Evolutionary conservation across 2,797 vertebrate species (phyloP).

Genomic region (Cyprinella venusta): DNA sequence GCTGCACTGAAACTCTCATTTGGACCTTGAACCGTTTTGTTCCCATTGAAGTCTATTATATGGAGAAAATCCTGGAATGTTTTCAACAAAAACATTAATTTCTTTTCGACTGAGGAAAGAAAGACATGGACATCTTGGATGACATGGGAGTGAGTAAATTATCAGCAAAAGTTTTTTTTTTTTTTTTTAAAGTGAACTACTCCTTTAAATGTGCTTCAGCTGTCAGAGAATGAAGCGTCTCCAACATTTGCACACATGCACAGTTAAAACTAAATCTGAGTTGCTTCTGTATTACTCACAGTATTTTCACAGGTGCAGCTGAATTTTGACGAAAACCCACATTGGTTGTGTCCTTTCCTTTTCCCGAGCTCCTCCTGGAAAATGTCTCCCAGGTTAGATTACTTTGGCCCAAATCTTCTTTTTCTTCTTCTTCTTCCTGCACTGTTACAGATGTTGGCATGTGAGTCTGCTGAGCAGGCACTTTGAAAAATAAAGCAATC

Average conservation of each 20-base stretch:
- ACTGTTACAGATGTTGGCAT: constrained; percentile 21
- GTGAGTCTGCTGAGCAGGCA: constrained; percentile 44
- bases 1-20: too few species aligned
- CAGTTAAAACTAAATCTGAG: neutral
- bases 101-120: too few species aligned
- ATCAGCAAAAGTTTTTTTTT: too few species aligned
- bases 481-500: constrained; percentile 44
- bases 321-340: constrained; percentile 31
- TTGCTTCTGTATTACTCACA: neutral
- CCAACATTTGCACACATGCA: neutral
- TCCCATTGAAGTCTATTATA: too few species aligned
- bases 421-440: neutral
- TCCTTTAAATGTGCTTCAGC: neutral
- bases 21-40: too few species aligned
- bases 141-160: too few species aligned
- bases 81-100: too few species aligned
- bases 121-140: too few species aligned
- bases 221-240: neutral
- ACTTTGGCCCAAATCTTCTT: constrained; percentile 37
- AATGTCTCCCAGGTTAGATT: constrained; percentile 45
- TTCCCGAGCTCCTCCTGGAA: constrained; percentile 35
- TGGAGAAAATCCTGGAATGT: too few species aligned
- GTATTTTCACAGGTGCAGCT: constrained; percentile 58
- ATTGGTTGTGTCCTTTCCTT: constrained; percentile 1
- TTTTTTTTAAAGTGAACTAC: too few species aligned